Percentiles rank a stretch among this genome's conserved stretches.
Evolutionary conservation across 2,888 invertebrate species (phyloP).

Genomic region (Microctonus aethiopoides): DNA sequence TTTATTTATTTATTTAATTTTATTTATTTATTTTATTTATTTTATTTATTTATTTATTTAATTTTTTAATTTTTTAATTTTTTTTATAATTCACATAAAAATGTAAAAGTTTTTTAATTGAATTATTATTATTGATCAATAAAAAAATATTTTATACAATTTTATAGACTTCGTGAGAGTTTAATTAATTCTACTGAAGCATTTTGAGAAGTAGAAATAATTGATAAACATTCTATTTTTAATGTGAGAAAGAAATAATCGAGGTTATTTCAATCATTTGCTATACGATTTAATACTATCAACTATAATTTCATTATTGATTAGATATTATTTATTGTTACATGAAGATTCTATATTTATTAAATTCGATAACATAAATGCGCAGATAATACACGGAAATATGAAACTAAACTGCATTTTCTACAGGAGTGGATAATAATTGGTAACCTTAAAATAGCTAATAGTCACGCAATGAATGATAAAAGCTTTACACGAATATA

Average conservation of each 20-base stretch:
- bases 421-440: slow-evolving; percentile 2
- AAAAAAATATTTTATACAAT: no score
- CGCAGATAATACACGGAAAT: slow-evolving; percentile 12
- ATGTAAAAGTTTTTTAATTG: no score
- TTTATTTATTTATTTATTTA: no score
- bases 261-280: slow-evolving; percentile 1
- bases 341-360: slow-evolving; percentile 4
- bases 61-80: no score
- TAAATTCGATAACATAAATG: neutral
- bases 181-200: neutral
- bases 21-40: no score
- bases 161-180: neutral
- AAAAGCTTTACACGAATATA: neutral
- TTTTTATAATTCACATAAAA: no score
- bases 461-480: slow-evolving; percentile 26
- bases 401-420: slow-evolving; percentile 1
- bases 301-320: slow-evolving; percentile 3
- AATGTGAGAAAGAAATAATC: neutral
- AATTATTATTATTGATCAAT: no score
- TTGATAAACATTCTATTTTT: slow-evolving; percentile 1
- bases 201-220: neutral
- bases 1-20: no score
- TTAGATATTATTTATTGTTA: neutral
- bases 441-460: slow-evolving; percentile 21
- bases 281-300: neutral